Percentiles rank a stretch among this genome's conserved stretches.
Evolutionary conservation across 2,888 invertebrate genomes (phyloP).

Genomic region (Andrena fulva): DNA sequence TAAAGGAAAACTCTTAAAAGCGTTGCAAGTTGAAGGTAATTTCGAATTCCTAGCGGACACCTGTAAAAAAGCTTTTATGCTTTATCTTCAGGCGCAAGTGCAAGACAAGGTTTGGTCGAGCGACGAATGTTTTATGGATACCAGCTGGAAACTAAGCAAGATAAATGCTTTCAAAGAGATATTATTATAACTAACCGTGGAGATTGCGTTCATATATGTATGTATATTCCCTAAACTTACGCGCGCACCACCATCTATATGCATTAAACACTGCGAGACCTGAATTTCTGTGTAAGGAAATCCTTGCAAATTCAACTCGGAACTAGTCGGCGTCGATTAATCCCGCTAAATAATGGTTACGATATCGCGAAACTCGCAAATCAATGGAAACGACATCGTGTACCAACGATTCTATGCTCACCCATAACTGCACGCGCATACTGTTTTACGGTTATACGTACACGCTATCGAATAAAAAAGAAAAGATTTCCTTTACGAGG

Average conservation of each 20-base stretch:
- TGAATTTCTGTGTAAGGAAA: neutral
- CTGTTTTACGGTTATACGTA: neutral
- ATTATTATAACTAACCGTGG: neutral
- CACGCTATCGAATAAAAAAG: neutral
- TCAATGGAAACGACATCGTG: neutral
- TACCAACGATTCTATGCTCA: neutral
- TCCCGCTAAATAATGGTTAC: neutral
- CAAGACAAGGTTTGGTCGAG: neutral
- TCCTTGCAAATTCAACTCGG: neutral
- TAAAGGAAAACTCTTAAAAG: neutral
- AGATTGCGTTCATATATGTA: neutral
- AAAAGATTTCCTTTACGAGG: neutral
- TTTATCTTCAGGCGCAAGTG: neutral
- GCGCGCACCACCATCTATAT: neutral
- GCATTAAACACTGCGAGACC: neutral
- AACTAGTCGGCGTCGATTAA: neutral
- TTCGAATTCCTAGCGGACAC: neutral
- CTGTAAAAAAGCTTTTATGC: conserved; percentile 9
- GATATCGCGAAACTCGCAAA: neutral
- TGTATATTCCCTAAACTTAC: neutral
- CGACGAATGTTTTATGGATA: neutral
- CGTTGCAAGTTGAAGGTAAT: neutral
- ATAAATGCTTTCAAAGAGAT: neutral
- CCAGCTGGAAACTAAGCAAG: neutral
- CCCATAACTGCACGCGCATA: neutral